Conservation (phyloP, 2,888 invertebrate species). For the Dione vanillae region DNA sequence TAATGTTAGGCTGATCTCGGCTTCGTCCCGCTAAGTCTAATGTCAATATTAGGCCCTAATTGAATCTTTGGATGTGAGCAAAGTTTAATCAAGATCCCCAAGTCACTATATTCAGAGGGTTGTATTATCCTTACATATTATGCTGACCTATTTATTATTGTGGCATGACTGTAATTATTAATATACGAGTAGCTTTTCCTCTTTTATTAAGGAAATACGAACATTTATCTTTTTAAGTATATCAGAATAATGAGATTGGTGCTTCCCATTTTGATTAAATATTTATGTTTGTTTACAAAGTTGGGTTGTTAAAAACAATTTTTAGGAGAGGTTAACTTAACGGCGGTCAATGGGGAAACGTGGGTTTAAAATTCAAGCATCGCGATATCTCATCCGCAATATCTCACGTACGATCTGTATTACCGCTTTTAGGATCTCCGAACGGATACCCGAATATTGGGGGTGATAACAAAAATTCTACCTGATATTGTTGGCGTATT, state of each 20-base stretch:
- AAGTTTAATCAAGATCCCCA: conserved; percentile 71
- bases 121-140: conserved; percentile 46
- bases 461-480: conserved; percentile 64
- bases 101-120: conserved; percentile 50
- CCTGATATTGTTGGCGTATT: conserved; percentile 35
- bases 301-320: conserved; percentile 47
- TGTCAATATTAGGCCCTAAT: conserved; percentile 79
- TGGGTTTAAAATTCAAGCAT: conserved; percentile 70
- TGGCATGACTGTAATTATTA: conserved; percentile 39
- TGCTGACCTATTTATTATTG: conserved; percentile 48
- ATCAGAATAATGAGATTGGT: conserved; percentile 25
- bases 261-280: conserved; percentile 26
- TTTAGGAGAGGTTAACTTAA: conserved; percentile 59
- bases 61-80: conserved; percentile 72
- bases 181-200: conserved; percentile 32
- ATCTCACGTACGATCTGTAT: conserved; percentile 82
- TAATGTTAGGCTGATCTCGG: conserved; percentile 78
- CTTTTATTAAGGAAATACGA: conserved; percentile 36
- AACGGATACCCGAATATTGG: conserved; percentile 62
- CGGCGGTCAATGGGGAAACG: conserved; percentile 55
- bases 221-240: conserved; percentile 34
- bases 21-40: conserved; percentile 65
- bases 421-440: conserved; percentile 65
- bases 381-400: conserved; percentile 63
- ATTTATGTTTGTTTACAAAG: conserved; percentile 26